phyloP scores from a whole-genome alignment of 2,113 vertebrate species.

The Clinocottus analis region DNA sequence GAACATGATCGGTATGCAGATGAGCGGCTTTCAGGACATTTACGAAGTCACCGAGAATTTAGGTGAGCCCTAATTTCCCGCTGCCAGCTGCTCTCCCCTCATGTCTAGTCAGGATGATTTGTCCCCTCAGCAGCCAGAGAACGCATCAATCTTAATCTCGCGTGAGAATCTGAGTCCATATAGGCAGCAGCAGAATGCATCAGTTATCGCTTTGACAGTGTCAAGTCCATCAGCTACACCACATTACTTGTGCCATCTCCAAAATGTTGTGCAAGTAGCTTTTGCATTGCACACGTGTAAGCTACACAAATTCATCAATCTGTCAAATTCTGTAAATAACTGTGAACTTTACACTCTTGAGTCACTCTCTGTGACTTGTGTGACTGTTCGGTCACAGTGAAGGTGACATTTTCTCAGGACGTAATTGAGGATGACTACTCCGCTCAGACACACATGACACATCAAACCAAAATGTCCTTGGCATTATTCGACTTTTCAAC shows the following conservation, averaged over 20 bases:
- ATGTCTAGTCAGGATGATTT: conserved; percentile 42
- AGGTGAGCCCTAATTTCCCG: conserved; percentile 84
- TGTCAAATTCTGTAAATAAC: conserved; percentile 23
- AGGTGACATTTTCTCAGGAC: conserved; percentile 43
- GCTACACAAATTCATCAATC: conserved; percentile 31
- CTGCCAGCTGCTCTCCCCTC: conserved; percentile 31
- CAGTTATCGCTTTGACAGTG: conserved; percentile 55
- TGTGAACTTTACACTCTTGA: conserved; percentile 32
- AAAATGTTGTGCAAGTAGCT: conserved; percentile 23
- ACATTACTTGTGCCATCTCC: conserved; percentile 9
- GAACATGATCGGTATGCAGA: conserved; percentile 92
- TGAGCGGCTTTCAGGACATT: conserved; percentile 96
- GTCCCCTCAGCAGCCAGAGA: conserved; percentile 38
- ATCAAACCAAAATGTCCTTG: conserved; percentile 36
- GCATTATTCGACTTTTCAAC: neutral
- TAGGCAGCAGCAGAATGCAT: conserved; percentile 37
- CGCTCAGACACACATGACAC: conserved; percentile 23
- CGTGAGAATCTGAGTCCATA: conserved; percentile 30
- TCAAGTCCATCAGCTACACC: conserved; percentile 18
- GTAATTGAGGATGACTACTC: conserved; percentile 19
- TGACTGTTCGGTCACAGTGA: conserved; percentile 21
- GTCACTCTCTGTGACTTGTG: conserved; percentile 24
- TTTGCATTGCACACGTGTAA: conserved; percentile 16
- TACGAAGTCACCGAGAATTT: conserved; percentile 98
- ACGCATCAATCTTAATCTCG: conserved; percentile 60